Percentiles rank a stretch among this genome's conserved stretches.
Evolutionary conservation across 2,888 invertebrate species (phyloP).

Genomic region (Autographa pulchrina): DNA sequence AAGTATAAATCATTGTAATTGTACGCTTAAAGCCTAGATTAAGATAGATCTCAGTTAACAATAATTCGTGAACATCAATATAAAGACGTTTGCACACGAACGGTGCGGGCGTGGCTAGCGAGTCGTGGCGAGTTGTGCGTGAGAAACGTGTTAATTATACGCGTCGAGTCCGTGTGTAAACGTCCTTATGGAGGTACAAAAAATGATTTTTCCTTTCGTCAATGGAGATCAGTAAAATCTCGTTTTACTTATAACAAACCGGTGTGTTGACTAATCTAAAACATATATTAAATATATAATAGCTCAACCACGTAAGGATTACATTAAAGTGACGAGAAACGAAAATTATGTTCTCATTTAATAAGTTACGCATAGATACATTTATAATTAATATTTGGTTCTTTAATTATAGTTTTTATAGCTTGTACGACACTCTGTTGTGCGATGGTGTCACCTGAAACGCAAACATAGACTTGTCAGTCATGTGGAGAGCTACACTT

Average conservation of each 20-base stretch:
- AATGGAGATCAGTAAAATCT: slow-evolving; percentile 65
- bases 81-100: slow-evolving; percentile 54
- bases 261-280: slow-evolving; percentile 67
- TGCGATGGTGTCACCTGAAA: slow-evolving; percentile 76
- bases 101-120: slow-evolving; percentile 39
- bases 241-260: slow-evolving; percentile 58
- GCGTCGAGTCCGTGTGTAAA: slow-evolving; percentile 47
- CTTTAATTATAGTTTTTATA: slow-evolving; percentile 78
- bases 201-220: slow-evolving; percentile 55
- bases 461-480: slow-evolving; percentile 60
- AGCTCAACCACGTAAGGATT: slow-evolving; percentile 71
- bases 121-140: slow-evolving; percentile 5
- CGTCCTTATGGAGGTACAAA: slow-evolving; percentile 58
- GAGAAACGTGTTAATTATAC: slow-evolving; percentile 11
- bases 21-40: slow-evolving; percentile 65
- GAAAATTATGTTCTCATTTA: slow-evolving; percentile 72
- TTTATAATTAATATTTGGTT: slow-evolving; percentile 87
- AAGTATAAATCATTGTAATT: slow-evolving; percentile 71
- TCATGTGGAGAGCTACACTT: slow-evolving; percentile 13
- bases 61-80: slow-evolving; percentile 56
- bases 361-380: slow-evolving; percentile 85
- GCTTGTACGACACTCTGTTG: slow-evolving; percentile 73
- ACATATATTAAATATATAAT: slow-evolving; percentile 73
- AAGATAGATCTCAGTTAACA: slow-evolving; percentile 57
- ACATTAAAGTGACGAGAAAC: slow-evolving; percentile 69